A percentile compares a stretch with the other conserved stretches of the same genome.
phyloP scores from a whole-genome alignment of 2,113 vertebrate genomes.

The Leptosomus discolor region DNA sequence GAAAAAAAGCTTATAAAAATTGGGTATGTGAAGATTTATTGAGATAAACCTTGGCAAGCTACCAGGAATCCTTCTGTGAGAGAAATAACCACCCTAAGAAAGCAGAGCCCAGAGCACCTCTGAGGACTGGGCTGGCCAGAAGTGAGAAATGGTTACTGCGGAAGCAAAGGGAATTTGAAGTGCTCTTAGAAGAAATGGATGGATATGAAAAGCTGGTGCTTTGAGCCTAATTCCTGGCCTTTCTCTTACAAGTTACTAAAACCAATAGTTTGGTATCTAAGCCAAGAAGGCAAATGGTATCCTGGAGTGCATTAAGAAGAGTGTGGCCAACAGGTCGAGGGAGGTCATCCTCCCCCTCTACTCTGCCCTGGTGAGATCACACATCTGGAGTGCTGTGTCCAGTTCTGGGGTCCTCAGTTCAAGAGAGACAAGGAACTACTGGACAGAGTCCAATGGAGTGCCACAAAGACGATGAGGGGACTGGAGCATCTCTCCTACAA shows the following conservation, averaged over 20 bases:
- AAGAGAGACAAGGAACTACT: too few relatives aligned
- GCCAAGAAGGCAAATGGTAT: too few relatives aligned
- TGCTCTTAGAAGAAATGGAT: not conserved
- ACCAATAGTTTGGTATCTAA: not conserved
- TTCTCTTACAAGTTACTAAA: not conserved
- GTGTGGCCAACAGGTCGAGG: too few relatives aligned
- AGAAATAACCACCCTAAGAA: not conserved
- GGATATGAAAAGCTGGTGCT: not conserved
- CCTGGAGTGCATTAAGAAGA: too few relatives aligned
- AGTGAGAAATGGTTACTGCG: not conserved
- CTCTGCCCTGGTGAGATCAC: too few relatives aligned
- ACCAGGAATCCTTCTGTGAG: not conserved
- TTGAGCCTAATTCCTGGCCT: not conserved
- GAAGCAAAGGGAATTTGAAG: not conserved
- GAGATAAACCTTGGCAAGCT: not conserved
- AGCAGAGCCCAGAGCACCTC: not conserved
- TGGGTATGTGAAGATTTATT: not conserved
- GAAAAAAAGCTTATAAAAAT: not conserved
- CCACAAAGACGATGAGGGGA: too few relatives aligned
- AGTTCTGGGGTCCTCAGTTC: too few relatives aligned
- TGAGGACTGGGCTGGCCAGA: not conserved
- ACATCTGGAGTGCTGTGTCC: too few relatives aligned
- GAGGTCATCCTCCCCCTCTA: too few relatives aligned
- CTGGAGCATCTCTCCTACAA: too few relatives aligned
- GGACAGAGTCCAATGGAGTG: too few relatives aligned